Evolutionary conservation across 2,888 invertebrate genomes (phyloP).

Genomic region (Tromatobia lineatoria): DNA sequence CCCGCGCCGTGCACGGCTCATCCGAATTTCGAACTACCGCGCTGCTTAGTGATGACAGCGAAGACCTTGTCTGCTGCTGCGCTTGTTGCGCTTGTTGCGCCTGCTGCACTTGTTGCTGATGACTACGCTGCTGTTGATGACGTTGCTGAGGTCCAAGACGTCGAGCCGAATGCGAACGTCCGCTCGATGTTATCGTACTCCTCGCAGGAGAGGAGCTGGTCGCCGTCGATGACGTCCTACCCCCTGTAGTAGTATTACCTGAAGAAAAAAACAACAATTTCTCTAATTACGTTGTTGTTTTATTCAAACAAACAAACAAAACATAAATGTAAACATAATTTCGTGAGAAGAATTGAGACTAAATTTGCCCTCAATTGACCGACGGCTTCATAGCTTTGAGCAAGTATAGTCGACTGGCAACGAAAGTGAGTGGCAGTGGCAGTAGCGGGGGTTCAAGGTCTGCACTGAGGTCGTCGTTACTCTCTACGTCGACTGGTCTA

Average conservation of each 20-base stretch:
- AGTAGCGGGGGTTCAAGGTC: constrained; percentile 60
- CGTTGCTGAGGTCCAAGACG: constrained; percentile 86
- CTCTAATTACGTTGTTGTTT: neutral
- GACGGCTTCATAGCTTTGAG: constrained; percentile 1
- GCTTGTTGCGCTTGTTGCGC: constrained; percentile 55
- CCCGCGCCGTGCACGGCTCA: constrained; percentile 85
- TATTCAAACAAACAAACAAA: neutral
- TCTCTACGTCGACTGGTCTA: constrained; percentile 28
- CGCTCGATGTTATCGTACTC: constrained; percentile 86
- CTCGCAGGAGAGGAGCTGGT: constrained; percentile 77
- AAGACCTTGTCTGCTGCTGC: constrained; percentile 75
- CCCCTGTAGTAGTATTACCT: constrained; percentile 73
- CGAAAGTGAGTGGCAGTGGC: constrained; percentile 50
- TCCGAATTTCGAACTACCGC: constrained; percentile 85
- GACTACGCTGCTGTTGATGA: constrained; percentile 83
- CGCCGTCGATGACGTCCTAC: constrained; percentile 79
- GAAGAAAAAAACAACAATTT: constrained; percentile 16
- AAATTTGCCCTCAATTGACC: neutral
- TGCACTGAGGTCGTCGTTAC: constrained; percentile 75
- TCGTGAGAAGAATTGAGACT: neutral
- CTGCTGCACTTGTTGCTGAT: constrained; percentile 48
- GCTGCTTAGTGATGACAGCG: constrained; percentile 84
- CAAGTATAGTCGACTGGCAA: constrained; percentile 47
- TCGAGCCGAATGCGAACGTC: constrained; percentile 78
- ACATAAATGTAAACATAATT: neutral